phyloP scores from a whole-genome alignment of 2,888 invertebrate genomes.

The Polietes domitor region DNA sequence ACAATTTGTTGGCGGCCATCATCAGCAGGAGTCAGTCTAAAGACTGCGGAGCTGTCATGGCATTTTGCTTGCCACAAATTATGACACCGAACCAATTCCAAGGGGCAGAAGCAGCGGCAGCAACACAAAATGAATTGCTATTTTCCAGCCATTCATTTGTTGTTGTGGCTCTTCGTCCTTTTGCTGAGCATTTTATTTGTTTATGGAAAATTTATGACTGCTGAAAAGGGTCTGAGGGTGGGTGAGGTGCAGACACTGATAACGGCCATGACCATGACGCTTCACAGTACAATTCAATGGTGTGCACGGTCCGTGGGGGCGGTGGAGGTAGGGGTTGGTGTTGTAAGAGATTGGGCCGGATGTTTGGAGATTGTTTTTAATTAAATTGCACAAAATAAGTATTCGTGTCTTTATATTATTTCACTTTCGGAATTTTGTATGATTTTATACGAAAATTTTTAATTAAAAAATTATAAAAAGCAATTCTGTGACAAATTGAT shows the following conservation, averaged over 20 bases:
- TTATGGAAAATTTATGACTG: constrained; percentile 12
- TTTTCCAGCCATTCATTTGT: background rate
- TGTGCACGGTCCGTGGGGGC: background rate
- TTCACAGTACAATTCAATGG: constrained; percentile 4
- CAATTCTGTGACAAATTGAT: background rate
- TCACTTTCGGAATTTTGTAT: constrained; percentile 19
- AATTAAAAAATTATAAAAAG: constrained; percentile 13
- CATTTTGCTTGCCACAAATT: background rate
- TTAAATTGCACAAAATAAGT: constrained; percentile 13
- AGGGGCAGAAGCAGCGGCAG: background rate
- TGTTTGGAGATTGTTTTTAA: background rate
- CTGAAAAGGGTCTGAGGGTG: background rate
- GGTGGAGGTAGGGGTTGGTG: background rate
- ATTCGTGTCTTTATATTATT: background rate
- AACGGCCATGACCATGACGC: background rate
- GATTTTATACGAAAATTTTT: constrained; percentile 13
- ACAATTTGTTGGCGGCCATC: background rate
- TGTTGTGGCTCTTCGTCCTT: background rate
- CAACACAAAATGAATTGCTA: constrained; percentile 13
- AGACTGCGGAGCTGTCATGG: background rate
- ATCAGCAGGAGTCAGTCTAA: background rate
- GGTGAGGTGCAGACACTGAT: background rate
- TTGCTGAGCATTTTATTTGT: background rate
- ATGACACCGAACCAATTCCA: background rate
- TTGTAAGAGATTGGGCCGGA: background rate